These are phyloP conservation scores for Corticium candelabrum DNA, from an alignment of 37 sponge, comb jelly and placozoan species.

Conservation along the genomic window DNA sequence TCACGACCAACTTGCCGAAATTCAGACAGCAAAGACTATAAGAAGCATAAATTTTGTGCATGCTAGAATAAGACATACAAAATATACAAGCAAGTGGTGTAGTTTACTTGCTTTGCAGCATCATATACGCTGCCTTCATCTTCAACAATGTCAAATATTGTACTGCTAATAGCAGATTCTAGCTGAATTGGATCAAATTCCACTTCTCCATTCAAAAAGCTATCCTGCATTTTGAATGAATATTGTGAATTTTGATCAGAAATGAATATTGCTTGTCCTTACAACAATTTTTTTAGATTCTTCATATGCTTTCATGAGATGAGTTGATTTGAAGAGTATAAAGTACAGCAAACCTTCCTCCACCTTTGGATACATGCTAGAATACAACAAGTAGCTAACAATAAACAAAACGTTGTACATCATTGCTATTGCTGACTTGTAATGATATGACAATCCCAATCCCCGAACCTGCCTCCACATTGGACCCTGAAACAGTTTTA, in stretches of 20 bases:
- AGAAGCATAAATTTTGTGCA: neutral
- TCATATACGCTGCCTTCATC: constrained; percentile 40
- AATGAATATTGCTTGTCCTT: neutral
- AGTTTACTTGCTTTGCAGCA: constrained; percentile 26
- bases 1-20: neutral
- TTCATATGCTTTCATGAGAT: constrained; percentile 60
- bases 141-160: constrained; percentile 45
- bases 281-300: constrained; percentile 71
- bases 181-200: constrained; percentile 43
- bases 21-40: neutral
- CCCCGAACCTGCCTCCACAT: constrained; percentile 93
- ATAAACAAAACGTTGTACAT: neutral
- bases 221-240: constrained; percentile 17
- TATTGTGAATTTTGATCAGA: too few relatives aligned
- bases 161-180: constrained; percentile 64
- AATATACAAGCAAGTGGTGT: neutral
- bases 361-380: constrained; percentile 33
- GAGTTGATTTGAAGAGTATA: constrained; percentile 51
- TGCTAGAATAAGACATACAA: neutral
- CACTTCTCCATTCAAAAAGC: constrained; percentile 29
- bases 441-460: constrained; percentile 86
- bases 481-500: constrained; percentile 65
- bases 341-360: constrained; percentile 56
- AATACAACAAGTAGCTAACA: neutral
- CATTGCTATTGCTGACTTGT: constrained; percentile 17